Evolutionary conservation across 2,797 vertebrate genomes (phyloP), one percentile per base, ranked within the genome.

Genomic region (Merluccius polli): DNA sequence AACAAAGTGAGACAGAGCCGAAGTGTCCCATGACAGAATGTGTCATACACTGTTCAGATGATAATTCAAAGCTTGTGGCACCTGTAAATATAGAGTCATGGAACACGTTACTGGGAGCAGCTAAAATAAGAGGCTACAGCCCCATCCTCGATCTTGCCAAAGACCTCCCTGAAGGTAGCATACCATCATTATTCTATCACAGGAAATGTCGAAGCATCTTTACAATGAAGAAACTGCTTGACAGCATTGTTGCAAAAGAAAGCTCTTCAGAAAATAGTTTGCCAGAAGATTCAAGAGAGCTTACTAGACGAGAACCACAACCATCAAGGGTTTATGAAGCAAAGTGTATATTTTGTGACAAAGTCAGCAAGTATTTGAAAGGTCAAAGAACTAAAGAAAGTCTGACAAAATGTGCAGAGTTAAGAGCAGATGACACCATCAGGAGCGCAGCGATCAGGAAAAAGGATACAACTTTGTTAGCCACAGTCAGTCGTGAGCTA

Each of bases 81-180:
- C n/a, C n/a, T n/a, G n/a, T n/a, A n/a, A n/a, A n/a, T n/a, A n/a
- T n/a, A n/a, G n/a, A n/a, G n/a, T n/a, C n/a, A n/a, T n/a, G n/a
- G n/a, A n/a, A n/a, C n/a, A n/a, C n/a, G n/a, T n/a, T n/a, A n/a
- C n/a, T n/a, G n/a, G n/a, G n/a, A n/a, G n/a, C n/a, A n/a, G n/a
- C n/a, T n/a, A n/a, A n/a, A n/a, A n/a, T n/a, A 35, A 35, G 35
- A 35, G 35, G 35, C 35, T n/a, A n/a, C 52, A 59, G 52, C 9
- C 52, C 52, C 52, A 59, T 59, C 10, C 52, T 59, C 72, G 81
- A 65, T 73, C 74, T 31, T 38, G 74, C 7, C 12, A 24, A 71
- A 24, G 38, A 44, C 70, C 67, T 31, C 2, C 15, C 70, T 72
- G 24, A 10, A 72, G 10, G 32, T 36, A 35, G 70, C 36, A 41